A percentile compares a stretch with the other conserved stretches of the same genome.
These are phyloP conservation scores for Pygoscelis adeliae DNA, from an alignment of 2,113 vertebrate species.

Conservation along the genomic window DNA sequence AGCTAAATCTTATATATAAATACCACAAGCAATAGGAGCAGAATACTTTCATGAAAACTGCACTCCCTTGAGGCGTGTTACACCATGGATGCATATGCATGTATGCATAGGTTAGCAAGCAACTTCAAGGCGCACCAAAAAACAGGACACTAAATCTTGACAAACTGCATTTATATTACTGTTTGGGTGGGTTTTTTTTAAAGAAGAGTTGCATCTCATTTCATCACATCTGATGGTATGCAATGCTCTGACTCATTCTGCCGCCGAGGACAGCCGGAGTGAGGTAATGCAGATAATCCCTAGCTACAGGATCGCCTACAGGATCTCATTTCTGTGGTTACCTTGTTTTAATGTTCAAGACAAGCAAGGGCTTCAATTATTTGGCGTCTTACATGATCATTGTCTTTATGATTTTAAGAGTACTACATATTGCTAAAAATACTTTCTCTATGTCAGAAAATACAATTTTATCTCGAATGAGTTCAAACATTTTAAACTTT, in stretches of 20 bases:
- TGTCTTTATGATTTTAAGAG: not conserved
- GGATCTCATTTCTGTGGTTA: not conserved
- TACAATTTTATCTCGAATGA: not conserved
- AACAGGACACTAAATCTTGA: not conserved
- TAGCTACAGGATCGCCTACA: not conserved
- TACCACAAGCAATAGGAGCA: not conserved
- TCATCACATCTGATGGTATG: slow-evolving; percentile 50
- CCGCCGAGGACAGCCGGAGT: slow-evolving; percentile 6
- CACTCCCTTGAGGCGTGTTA: not conserved
- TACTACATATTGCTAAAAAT: not conserved
- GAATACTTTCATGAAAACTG: not conserved
- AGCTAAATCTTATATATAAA: not conserved
- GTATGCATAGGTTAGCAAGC: not conserved
- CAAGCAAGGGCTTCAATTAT: not conserved
- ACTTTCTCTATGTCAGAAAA: not conserved
- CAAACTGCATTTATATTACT: not conserved
- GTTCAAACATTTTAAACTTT: not conserved
- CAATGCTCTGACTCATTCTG: slow-evolving; percentile 61
- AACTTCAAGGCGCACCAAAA: not conserved
- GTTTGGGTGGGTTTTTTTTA: not conserved
- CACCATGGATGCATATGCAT: not conserved
- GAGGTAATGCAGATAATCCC: slow-evolving; percentile 63
- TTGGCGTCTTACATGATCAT: not conserved
- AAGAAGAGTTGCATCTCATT: slow-evolving; percentile 37
- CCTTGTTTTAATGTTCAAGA: not conserved